Percentiles rank a stretch among this genome's conserved stretches.
These are phyloP conservation scores for Thunnus thynnus DNA, from an alignment of 2,113 vertebrate species.

Conservation along the genomic window DNA sequence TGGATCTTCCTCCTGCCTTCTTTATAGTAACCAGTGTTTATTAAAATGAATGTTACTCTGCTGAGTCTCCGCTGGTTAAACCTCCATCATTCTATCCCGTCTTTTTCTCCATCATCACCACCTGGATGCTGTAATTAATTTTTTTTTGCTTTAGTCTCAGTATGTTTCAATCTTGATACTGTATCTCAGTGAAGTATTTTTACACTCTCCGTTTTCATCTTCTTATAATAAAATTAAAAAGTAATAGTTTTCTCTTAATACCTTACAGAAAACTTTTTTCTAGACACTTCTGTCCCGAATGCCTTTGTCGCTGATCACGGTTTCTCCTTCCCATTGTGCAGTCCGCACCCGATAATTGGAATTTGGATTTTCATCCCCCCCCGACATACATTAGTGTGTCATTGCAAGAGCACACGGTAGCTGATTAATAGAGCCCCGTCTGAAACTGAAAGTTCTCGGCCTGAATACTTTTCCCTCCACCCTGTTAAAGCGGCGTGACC, in stretches of 20 bases:
- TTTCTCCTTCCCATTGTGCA: conserved; percentile 22
- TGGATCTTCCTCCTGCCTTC: too few species aligned
- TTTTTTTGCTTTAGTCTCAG: neutral
- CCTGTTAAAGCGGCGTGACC: neutral
- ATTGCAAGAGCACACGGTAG: conserved; percentile 9
- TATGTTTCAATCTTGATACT: too few species aligned
- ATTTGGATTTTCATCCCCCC: conserved; percentile 49
- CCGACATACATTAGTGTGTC: conserved; percentile 48
- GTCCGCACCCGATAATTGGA: conserved; percentile 40
- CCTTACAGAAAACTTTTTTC: neutral
- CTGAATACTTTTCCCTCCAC: neutral
- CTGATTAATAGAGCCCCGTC: conserved; percentile 52
- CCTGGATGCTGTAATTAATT: too few species aligned
- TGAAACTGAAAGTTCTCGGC: conserved; percentile 9
- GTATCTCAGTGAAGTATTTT: too few species aligned
- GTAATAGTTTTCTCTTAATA: neutral
- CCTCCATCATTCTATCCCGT: too few species aligned
- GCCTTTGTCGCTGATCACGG: conserved; percentile 7
- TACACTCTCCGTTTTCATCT: too few species aligned
- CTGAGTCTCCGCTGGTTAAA: too few species aligned
- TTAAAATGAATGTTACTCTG: too few species aligned
- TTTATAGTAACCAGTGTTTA: too few species aligned
- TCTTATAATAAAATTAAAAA: too few species aligned
- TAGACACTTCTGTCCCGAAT: neutral
- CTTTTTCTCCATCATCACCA: too few species aligned